Evolutionary conservation across 2,888 invertebrate species (phyloP).

Genomic region (Diploptera punctata): DNA sequence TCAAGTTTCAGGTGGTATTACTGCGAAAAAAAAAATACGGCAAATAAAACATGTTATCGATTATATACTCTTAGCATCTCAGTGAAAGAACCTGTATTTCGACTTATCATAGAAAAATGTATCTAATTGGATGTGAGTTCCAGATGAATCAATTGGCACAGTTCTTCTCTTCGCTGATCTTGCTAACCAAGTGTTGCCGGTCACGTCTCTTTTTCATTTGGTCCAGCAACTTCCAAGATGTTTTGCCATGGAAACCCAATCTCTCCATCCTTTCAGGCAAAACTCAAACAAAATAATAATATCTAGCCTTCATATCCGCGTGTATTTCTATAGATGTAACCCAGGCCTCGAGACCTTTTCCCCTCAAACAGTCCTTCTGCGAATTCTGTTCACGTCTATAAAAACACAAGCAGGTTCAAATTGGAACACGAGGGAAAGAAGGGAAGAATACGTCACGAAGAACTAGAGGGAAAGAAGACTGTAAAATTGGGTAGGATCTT

Average conservation of each 20-base stretch:
- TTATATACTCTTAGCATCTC: too few species aligned
- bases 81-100: too few species aligned
- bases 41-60: too few species aligned
- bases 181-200: neutral
- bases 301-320: conserved; percentile 4
- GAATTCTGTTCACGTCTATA: conserved; percentile 36
- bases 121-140: neutral
- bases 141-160: neutral
- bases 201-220: conserved; percentile 10
- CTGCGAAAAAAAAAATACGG: too few species aligned
- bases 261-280: conserved; percentile 12
- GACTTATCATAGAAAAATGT: too few species aligned
- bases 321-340: neutral
- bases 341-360: neutral
- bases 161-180: neutral
- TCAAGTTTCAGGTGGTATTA: too few species aligned
- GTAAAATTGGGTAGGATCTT: neutral
- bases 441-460: neutral
- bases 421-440: conserved; percentile 32
- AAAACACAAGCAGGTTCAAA: conserved; percentile 36
- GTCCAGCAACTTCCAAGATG: neutral
- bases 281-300: conserved; percentile 21
- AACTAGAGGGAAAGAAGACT: neutral
- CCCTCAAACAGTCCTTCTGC: neutral
- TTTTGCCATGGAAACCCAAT: conserved; percentile 4